Conservation (phyloP, 1,140 invertebrate species). For the Periplaneta americana region DNA sequence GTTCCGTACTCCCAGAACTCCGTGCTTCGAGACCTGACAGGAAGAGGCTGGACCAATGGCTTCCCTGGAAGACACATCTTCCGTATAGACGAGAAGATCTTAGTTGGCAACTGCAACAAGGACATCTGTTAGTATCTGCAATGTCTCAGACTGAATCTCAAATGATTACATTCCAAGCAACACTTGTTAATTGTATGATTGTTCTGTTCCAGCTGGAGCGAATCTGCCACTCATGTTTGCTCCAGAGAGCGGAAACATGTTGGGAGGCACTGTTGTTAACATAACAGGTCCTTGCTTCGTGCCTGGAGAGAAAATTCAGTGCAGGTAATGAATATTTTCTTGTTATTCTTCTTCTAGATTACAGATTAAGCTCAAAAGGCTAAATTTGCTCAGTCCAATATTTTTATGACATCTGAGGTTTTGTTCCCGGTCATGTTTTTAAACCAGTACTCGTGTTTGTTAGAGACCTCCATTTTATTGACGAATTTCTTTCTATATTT, state of each 20-base stretch:
- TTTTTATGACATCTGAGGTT: too few species aligned
- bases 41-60: slow-evolving; percentile 80
- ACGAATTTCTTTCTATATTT: too few species aligned
- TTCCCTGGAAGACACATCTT: slow-evolving; percentile 89
- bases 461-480: too few species aligned
- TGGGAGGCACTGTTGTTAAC: slow-evolving; percentile 90
- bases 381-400: too few species aligned
- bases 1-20: slow-evolving; percentile 84
- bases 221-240: slow-evolving; percentile 80
- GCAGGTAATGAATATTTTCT: slow-evolving; percentile 47
- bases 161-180: too few species aligned
- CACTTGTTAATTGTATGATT: background rate
- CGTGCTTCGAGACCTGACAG: slow-evolving; percentile 73
- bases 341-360: too few species aligned
- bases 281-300: slow-evolving; percentile 90
- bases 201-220: slow-evolving; percentile 55
- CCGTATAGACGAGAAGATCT: slow-evolving; percentile 90
- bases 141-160: too few species aligned
- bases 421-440: too few species aligned
- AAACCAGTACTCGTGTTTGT: too few species aligned
- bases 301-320: slow-evolving; percentile 64
- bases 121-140: slow-evolving; percentile 50
- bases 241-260: slow-evolving; percentile 91
- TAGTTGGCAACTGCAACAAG: slow-evolving; percentile 86
- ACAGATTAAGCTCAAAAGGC: too few species aligned